Evolutionary conservation across 1,140 invertebrate genomes (phyloP), one percentile per base, ranked within the genome.

Genomic region (Mamestra configurata): DNA sequence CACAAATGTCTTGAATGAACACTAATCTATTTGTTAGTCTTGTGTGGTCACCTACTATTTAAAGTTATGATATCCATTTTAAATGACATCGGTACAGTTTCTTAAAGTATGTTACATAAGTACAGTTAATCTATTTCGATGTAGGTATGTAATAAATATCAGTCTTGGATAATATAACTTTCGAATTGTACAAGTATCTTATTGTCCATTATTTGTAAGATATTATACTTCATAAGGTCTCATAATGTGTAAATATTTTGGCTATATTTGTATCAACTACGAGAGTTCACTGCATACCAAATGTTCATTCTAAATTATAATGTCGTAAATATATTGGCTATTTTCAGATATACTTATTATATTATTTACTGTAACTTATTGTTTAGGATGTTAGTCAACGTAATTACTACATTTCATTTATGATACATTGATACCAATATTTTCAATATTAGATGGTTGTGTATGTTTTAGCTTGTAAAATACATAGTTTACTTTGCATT

Each of bases 401-500:
- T 72, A 43, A 77, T 22, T 71, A 27, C 24, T 61, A 51, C 72
- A 64, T 64, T 68, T 84, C 68, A 77, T 77, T 79, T 76, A 66
- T 75, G 70, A 22, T 35, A 72, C 55, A 71, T 57, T 75, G 70
- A 22, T 35, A 72, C 55, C 66, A 68, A 57, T 78, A 66, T 79
- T 73, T 77, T 68, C 43, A 51, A 66, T 64, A 79, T 43, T 57
- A 57, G 40, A 72, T 79, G 82, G 82, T 90, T 91, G 86, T 90
- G 86, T 89, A 89, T 85, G 77, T 82, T 85, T 84, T 84, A 86
- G 82, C 77, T 76, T 84, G 78, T 83, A 81, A 87, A 83, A 82
- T 86, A 82, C 53, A 76, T 86, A 66, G 80, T 76, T 86, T 83
- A 82, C 85, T 84, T 89, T 87, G 88, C 86, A 88, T 90, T 89